Evolutionary conservation across 35 echinoderm and acorn worm genomes (phyloP), one percentile per base, ranked within the genome.

Genomic region (Nesometra sesokonis): DNA sequence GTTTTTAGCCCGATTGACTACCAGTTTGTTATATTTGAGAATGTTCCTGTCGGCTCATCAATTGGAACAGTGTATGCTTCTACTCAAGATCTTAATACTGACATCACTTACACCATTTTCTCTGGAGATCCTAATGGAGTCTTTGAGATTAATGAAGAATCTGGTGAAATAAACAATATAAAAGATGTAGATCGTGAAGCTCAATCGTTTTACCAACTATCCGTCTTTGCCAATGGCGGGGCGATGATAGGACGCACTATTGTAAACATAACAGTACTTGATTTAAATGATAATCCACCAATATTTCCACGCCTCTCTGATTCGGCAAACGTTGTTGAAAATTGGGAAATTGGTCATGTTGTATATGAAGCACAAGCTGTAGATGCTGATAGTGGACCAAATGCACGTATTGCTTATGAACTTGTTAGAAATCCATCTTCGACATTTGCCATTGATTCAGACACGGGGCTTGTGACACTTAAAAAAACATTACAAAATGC

Each of bases 251-350:
- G 92, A 47, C 36, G 85, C 19, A 88, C 96, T 21, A 39, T 77
- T 2, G 96, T 99, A 3, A 89, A 88, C 19, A 83, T 99, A 29
- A 35, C 33, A 13, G 77, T 99, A 17, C 77, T 89, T 27, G 96
- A 99, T 86, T 88, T 94, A 17, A 99, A 99, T 83, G 96, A 99
- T 35, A 99, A 99, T 80, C 57, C 87, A 30, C 96, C 96, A n/a
- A 11, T 46, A 17, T 99, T 99, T 82, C 31, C 78, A 0, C 0
- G 46, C 32, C 32, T 34, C 7, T 40, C 37, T n/a, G 90, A 85
- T 36, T 86, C 85, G 0, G 85, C 84, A 13, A 82, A 99, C 88
- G 92, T 99, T 17, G 96, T 99, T 11, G 96, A 92, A 86, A 94
- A 94, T 39, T 99, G 96, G 96, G 86, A 88, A 15, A 35, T 99